Conservation (phyloP, 37 sponge, comb jelly and placozoan species). For the Halichondria panicea region DNA sequence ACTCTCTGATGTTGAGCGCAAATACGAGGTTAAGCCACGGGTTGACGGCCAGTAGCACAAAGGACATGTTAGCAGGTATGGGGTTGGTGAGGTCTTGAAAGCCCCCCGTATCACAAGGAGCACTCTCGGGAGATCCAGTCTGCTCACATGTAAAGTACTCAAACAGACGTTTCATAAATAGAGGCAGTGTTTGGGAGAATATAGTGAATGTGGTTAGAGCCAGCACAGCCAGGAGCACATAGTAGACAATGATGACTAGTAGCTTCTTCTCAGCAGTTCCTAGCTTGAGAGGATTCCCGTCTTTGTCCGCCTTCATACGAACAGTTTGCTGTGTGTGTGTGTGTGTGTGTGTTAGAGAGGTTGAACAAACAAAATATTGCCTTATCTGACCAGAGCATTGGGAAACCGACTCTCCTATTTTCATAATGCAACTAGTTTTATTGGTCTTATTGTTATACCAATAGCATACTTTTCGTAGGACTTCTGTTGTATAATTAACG, state of each 20-base stretch:
- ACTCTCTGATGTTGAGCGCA: conserved; percentile 25
- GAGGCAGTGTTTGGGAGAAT: background rate
- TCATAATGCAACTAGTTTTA: background rate
- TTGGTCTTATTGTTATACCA: background rate
- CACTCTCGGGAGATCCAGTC: background rate
- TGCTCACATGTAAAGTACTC: conserved; percentile 18
- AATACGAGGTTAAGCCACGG: conserved; percentile 28
- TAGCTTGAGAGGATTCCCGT: background rate
- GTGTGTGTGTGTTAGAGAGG: background rate
- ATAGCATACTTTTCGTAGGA: background rate
- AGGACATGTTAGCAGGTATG: background rate
- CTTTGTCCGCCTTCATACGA: background rate
- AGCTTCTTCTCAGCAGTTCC: conserved; percentile 23
- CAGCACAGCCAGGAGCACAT: background rate
- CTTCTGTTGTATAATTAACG: background rate
- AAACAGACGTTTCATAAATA: background rate
- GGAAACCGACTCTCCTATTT: too few species aligned
- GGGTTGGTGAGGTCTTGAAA: background rate
- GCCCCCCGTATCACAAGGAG: background rate
- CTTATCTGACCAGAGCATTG: background rate
- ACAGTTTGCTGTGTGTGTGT: background rate
- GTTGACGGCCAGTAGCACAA: conserved; percentile 16
- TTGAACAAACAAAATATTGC: background rate
- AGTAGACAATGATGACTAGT: background rate
- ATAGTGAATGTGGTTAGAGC: conserved; percentile 21